These are phyloP conservation scores for human DNA, from an alignment of 2,113 vertebrate species.

Conservation along the genomic window DNA sequence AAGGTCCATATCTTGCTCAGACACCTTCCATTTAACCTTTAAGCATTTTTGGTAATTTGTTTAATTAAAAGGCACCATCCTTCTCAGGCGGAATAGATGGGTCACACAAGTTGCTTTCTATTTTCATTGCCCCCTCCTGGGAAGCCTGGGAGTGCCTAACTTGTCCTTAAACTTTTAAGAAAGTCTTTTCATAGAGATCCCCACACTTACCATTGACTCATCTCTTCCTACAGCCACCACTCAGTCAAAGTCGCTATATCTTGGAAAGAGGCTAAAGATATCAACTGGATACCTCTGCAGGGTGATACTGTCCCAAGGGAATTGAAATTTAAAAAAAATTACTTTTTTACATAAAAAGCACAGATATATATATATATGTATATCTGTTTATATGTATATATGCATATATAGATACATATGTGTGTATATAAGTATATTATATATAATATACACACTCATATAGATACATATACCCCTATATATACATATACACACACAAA, in stretches of 20 bases:
- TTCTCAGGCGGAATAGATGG: background rate
- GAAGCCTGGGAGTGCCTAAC: fast-evolving
- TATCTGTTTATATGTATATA: too few species aligned
- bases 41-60: background rate
- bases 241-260: background rate
- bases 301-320: too few species aligned
- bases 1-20: background rate
- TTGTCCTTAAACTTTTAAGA: background rate
- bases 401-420: too few species aligned
- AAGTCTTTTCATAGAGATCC: background rate
- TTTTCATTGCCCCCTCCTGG: too few species aligned
- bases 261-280: background rate
- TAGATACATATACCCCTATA: too few species aligned
- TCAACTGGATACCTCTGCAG: background rate
- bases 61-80: background rate
- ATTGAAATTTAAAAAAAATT: background rate
- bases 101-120: background rate
- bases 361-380: background rate
- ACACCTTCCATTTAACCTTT: background rate
- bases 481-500: background rate
- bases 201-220: background rate
- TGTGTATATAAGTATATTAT: too few species aligned
- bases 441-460: too few species aligned
- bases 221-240: background rate
- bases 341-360: background rate